Conservation (phyloP, 2,888 invertebrate species). For the Pecten maximus region DNA sequence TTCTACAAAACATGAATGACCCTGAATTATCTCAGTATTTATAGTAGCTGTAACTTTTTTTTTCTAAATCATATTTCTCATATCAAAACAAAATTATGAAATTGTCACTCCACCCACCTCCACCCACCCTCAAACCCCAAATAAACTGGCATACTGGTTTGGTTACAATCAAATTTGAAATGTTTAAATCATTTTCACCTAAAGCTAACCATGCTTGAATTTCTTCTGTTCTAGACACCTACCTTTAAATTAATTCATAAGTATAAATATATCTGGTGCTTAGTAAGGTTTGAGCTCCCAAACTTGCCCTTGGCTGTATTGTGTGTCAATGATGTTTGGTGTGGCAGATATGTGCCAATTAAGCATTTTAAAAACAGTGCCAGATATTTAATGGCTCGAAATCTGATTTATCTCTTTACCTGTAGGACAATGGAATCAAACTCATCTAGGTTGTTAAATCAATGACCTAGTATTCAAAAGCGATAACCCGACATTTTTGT, state of each 20-base stretch:
- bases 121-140: too few species aligned
- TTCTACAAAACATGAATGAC: too few species aligned
- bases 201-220: too few species aligned
- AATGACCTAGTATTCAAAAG: background rate
- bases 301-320: background rate
- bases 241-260: background rate
- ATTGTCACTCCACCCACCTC: too few species aligned
- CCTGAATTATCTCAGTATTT: too few species aligned
- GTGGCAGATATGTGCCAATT: background rate
- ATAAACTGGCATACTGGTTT: too few species aligned
- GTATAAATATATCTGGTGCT: background rate
- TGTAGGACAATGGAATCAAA: background rate
- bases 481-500: background rate
- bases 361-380: conserved; percentile 4
- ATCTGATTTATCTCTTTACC: conserved; percentile 6
- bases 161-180: too few species aligned
- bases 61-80: too few species aligned
- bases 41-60: too few species aligned
- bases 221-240: background rate
- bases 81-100: too few species aligned
- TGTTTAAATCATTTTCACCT: too few species aligned
- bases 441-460: background rate
- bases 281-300: background rate
- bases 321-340: background rate
- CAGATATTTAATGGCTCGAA: background rate